Evolutionary conservation across 64 coral and sea anemone species (phyloP).

Genomic region (Trachythela sp.): DNA sequence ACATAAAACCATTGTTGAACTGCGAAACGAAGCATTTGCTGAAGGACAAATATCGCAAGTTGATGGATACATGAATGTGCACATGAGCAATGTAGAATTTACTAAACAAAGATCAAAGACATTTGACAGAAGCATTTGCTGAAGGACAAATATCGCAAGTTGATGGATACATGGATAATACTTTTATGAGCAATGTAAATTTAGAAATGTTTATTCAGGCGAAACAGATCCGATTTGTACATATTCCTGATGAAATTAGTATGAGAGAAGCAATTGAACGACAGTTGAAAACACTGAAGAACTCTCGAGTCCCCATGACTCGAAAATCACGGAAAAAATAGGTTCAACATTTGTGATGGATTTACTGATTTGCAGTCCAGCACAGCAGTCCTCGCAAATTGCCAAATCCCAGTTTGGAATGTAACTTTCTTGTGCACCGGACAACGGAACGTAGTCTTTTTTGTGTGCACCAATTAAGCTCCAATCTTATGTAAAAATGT

Average conservation of each 20-base stretch:
- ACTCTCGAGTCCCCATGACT: not conserved
- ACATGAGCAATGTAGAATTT: constrained; percentile 71
- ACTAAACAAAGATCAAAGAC: constrained; percentile 50
- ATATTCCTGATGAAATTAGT: constrained; percentile 93
- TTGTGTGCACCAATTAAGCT: too few relatives aligned
- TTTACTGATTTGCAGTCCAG: too few relatives aligned
- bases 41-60: constrained; percentile 76
- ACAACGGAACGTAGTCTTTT: too few relatives aligned
- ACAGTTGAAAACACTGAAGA: constrained; percentile 39
- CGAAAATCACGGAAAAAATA: not conserved
- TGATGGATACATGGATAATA: constrained; percentile 98
- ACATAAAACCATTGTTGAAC: constrained; percentile 71
- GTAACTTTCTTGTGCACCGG: too few relatives aligned
- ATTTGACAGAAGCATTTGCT: constrained; percentile 63
- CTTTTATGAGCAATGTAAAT: too few relatives aligned
- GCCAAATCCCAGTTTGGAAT: too few relatives aligned
- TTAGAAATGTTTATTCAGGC: constrained; percentile 85
- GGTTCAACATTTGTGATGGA: too few relatives aligned
- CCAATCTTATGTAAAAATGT: too few relatives aligned
- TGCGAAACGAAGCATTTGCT: constrained; percentile 76
- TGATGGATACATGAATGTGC: constrained; percentile 95
- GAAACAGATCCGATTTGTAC: constrained; percentile 86
- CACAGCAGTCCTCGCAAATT: too few relatives aligned
- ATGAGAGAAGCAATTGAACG: constrained; percentile 92
- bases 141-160: constrained; percentile 74